phyloP scores from a whole-genome alignment of 2,113 vertebrate species.

The Camarhynchus parvulus region DNA sequence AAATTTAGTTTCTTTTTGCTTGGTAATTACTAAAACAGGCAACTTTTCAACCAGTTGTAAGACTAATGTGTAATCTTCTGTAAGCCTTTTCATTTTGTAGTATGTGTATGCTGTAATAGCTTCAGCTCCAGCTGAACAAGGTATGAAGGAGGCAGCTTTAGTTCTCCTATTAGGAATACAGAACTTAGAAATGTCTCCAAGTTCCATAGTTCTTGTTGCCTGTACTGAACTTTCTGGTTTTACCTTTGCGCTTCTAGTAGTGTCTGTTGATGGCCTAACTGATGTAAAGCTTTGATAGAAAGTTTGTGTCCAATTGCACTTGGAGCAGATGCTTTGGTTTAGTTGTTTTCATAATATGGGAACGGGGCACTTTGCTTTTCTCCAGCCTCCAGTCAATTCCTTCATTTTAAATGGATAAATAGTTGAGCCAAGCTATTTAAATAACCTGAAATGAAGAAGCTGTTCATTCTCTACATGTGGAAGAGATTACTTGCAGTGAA shows the following conservation, averaged over 20 bases:
- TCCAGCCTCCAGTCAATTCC: background rate
- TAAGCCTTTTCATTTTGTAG: background rate
- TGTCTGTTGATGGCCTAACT: background rate
- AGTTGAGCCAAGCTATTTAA: background rate
- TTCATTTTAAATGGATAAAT: background rate
- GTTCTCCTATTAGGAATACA: background rate
- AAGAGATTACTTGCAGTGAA: background rate
- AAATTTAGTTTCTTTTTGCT: background rate
- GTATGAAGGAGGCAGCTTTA: background rate
- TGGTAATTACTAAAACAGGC: background rate
- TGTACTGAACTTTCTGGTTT: background rate
- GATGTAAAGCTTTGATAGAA: background rate
- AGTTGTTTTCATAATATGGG: background rate
- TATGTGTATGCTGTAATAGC: background rate
- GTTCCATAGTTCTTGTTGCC: background rate
- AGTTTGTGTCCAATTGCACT: background rate
- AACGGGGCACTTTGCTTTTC: background rate
- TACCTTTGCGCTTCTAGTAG: background rate
- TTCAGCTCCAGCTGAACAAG: background rate
- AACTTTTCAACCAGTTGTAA: background rate
- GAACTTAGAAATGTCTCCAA: background rate
- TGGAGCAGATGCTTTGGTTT: background rate
- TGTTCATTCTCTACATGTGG: background rate
- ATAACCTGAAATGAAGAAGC: slow-evolving; percentile 31
- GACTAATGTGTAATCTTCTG: background rate